Base-by-base conservation (phyloP, 2,797 vertebrate species). In the Aselliscus stoliczkanus region DNA sequence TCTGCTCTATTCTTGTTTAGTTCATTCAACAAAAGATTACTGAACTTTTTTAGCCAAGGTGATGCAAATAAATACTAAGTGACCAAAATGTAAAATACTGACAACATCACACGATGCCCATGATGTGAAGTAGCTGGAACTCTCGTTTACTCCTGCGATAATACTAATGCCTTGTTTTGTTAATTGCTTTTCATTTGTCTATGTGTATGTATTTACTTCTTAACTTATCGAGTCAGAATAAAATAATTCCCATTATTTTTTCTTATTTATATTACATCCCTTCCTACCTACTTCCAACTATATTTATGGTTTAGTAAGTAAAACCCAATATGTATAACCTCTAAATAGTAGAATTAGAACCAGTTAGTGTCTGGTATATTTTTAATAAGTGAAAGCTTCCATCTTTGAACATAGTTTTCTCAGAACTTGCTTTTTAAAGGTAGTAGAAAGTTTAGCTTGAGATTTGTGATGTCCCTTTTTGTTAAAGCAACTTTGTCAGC, bases 341-440 rank as follows among this genome's bases (percentile, higher is more conserved):
- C 39, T 69, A 70, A 95, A 79, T 82, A 86, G 70, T 73, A 89
- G 34, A 94, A 69, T 12, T n/a, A 54, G 29, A 56, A 73, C 11
- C 7, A 60, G 20, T 81, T 89, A 50, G 3, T 79, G 23, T 82
- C 10, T 92, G 34, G 27, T 73, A 1, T 69, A 56, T 85, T 90
- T 88, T 67, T 67, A 60, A 39, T 69, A 93, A 20, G 9, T 37
- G 25, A 95, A 76, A 64, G 54, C 9, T 47, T 65, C 15, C 15
- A 29, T 77, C 15, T 93, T 88, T 93, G 47, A 79, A 25, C 27
- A 39, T 39, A 64, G 25, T 3, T 7, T 70, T 93, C 37, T n/a
- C 50, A 34, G 20, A 81, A 79, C 17, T 88, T 84, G 37, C 50
- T 79, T 92, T 97, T 93, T 42, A 75, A 88, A 86, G 25, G 47